Percentiles rank a stretch among this genome's conserved stretches.
Conservation (phyloP, 2,113 vertebrate species). For the Rhizomys pruinosus region DNA sequence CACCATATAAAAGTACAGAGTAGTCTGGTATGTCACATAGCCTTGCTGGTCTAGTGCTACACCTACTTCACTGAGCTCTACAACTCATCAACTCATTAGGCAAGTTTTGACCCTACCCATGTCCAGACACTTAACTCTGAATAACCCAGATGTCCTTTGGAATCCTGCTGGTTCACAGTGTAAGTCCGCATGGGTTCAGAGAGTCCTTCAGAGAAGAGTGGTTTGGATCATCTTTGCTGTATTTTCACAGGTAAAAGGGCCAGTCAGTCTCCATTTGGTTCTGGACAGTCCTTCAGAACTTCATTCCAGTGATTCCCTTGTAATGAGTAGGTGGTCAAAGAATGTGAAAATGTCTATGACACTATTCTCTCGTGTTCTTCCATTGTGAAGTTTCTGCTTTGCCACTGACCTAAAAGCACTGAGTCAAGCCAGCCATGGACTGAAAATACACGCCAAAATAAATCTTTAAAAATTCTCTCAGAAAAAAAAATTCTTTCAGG, state of each 20-base stretch:
- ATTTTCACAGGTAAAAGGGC: not conserved
- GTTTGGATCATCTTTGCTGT: not conserved
- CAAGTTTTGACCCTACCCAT: constrained; percentile 16
- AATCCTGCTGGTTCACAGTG: not conserved
- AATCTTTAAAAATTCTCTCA: too few relatives aligned
- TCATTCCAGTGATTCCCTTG: not conserved
- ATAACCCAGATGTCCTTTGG: constrained; percentile 31
- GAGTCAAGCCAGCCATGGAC: too few relatives aligned
- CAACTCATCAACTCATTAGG: not conserved
- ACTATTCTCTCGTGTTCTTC: too few relatives aligned
- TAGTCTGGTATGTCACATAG: not conserved
- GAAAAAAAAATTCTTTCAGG: too few relatives aligned
- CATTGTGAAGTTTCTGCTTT: too few relatives aligned
- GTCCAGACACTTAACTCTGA: not conserved
- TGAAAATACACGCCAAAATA: too few relatives aligned
- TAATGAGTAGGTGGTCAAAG: not conserved
- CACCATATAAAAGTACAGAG: not conserved
- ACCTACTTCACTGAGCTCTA: not conserved
- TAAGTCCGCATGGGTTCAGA: not conserved
- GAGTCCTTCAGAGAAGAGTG: not conserved
- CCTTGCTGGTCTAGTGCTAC: not conserved
- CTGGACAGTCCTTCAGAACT: not conserved
- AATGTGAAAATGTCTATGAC: not conserved
- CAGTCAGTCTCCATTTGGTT: not conserved
- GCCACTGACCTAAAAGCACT: too few relatives aligned